A percentile compares a stretch with the other conserved stretches of the same genome.
These are phyloP conservation scores for Gallinago media DNA, from an alignment of 2,113 vertebrate species.

Conservation along the genomic window DNA sequence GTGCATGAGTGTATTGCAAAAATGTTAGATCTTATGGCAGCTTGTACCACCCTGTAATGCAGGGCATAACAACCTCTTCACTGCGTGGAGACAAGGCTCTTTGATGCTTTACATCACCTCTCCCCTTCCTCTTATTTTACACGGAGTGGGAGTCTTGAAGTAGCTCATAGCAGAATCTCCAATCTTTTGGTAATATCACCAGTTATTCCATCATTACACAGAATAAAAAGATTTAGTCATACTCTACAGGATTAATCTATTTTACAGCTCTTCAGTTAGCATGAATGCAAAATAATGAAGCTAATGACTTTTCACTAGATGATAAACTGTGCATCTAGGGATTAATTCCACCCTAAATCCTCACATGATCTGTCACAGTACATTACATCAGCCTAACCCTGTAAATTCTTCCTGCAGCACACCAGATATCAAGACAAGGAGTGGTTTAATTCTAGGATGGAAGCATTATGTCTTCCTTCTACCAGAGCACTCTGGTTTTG, in stretches of 20 bases:
- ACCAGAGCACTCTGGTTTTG: not conserved
- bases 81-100: fast-evolving
- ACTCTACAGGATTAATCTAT: not conserved
- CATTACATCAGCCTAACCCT: not conserved
- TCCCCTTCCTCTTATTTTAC: not conserved
- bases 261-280: not conserved
- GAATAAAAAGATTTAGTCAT: not conserved
- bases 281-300: not conserved
- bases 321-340: not conserved
- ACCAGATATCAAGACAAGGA: not conserved
- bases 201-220: not conserved
- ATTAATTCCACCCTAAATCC: not conserved
- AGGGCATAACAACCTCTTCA: not conserved
- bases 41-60: fast-evolving
- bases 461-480: not conserved
- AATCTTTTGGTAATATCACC: not conserved
- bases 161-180: not conserved
- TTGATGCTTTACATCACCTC: not conserved
- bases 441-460: not conserved
- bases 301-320: not conserved
- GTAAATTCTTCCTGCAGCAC: not conserved
- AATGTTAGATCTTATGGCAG: fast-evolving
- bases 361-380: not conserved
- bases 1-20: not conserved
- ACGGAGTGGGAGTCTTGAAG: not conserved